These are phyloP conservation scores for Melanaphis sacchari DNA, from an alignment of 1,140 invertebrate species.

Conservation along the genomic window DNA sequence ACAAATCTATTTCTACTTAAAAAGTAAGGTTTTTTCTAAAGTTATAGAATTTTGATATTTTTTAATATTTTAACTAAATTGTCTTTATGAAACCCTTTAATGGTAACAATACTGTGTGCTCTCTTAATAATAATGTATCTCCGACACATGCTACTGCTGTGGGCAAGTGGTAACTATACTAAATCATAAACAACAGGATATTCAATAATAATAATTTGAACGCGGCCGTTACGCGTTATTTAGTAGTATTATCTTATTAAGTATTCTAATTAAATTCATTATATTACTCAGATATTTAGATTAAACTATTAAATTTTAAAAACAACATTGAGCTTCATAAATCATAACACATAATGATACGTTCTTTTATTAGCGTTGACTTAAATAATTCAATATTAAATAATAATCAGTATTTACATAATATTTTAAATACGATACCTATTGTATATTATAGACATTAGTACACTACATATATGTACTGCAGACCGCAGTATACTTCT, in stretches of 20 bases:
- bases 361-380: not conserved
- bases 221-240: not conserved
- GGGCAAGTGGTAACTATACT: not conserved
- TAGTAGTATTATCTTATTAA: not conserved
- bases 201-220: slow-evolving; percentile 14
- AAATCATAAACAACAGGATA: slow-evolving; percentile 28
- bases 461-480: not conserved
- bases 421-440: not conserved
- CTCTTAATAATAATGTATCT: not conserved
- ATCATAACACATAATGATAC: not conserved
- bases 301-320: not conserved
- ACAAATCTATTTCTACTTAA: not conserved
- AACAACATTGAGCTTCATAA: not conserved
- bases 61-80: not conserved
- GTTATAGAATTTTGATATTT: not conserved
- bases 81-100: not conserved
- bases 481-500: no score
- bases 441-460: not conserved
- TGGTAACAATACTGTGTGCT: not conserved
- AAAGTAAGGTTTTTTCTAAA: not conserved
- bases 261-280: slow-evolving; percentile 12
- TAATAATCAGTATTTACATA: not conserved
- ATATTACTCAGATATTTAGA: not conserved
- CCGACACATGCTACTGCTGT: not conserved
- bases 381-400: not conserved